Evolutionary conservation across 2,113 vertebrate genomes (phyloP), one percentile per base, ranked within the genome.

Genomic region (Stigmatopora nigra): DNA sequence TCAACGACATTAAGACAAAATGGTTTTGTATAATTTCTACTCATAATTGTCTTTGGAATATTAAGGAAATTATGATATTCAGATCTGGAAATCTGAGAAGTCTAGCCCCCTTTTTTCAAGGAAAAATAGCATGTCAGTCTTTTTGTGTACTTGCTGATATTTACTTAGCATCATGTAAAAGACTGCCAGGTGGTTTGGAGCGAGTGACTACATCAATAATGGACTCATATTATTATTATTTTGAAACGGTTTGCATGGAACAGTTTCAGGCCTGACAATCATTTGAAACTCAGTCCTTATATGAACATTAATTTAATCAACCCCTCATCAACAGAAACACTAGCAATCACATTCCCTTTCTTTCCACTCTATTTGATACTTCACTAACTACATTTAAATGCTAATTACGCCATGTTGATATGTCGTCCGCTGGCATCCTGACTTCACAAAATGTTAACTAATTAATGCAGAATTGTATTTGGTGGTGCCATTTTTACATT

Each of bases 261-360:
- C 36, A 36, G 20, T 13, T 46, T 46, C 58, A 25, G 56, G 48
- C 56, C 20, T 61, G 8, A 1, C 53, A 63, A 19, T 49, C 62
- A 48, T 16, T 44, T 45, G 7, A 44, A 64, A 61, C 48, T 58
- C 47, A 61, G 31, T 20, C 31, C 3, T 38, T 69, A 60, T 41
- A 45, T 61, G 59, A 7, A 20, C 20, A 60, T 60, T 12, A 41
- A 41, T 19, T 60, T 12, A 41, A 41, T 19, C 58, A 41, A 36
- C 2, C 12, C 58, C 38, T 61, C 38, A 44, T 61, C 58, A 41
- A 64, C 62, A 41, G 58, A n/a, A 67, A 1, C 38, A 15, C 25
- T 64, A 36, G 41, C 59, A 13, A 61, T 35, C 45, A 10, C 62
- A 48, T 22, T 47, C 65, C 55, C 38, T 38, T 44, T 63, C 53